Base-by-base conservation (phyloP, 2,888 invertebrate species). In the Brenthis ino region DNA sequence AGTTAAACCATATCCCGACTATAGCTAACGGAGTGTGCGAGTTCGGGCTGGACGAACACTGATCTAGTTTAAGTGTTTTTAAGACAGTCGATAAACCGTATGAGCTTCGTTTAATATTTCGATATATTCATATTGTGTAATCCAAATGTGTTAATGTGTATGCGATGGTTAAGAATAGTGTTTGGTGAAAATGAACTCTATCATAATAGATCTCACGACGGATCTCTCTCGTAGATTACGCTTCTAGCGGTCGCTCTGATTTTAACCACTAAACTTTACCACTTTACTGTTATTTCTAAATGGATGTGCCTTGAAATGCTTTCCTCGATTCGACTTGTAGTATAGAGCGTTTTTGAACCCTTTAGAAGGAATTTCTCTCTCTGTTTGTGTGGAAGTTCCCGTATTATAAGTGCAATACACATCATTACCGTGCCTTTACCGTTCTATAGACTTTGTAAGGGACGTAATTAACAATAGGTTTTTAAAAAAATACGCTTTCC, bases 371-470 rank as follows among this genome's bases (percentile, higher is more conserved):
- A 87, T 86, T 87, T 89, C 88, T 88, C 88, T 90, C 88, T 87
- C 86, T 88, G 88, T 90, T 87, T 87, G 86, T 89, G 84, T 83
- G 87, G 87, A 89, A 86, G 86, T 86, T 87, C 87, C 89, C 87
- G 83, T 77, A 77, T 76, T 71, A 75, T 90, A 89, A 91, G 91
- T 90, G 92, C 92, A 91, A 89, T 89, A 91, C 91, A 91, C 92
- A 93, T 93, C 92, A 92, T 90, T 82, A 92, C 91, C 92, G 92
- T 93, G 93, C 93, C 93, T 92, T 93, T 88, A 91, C 92, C 88
- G 88, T 91, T 91, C 90, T 91, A 91, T 90, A 93, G 92, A 93
- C 92, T 92, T 88, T 87, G 90, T 88, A 87, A 88, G 92, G 92
- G 92, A 93, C 92, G 92, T 92, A 93, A 93, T 91, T 91, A 89